Evolutionary conservation across 1,140 invertebrate species (phyloP).

Genomic region (Araneus ventricosus): DNA sequence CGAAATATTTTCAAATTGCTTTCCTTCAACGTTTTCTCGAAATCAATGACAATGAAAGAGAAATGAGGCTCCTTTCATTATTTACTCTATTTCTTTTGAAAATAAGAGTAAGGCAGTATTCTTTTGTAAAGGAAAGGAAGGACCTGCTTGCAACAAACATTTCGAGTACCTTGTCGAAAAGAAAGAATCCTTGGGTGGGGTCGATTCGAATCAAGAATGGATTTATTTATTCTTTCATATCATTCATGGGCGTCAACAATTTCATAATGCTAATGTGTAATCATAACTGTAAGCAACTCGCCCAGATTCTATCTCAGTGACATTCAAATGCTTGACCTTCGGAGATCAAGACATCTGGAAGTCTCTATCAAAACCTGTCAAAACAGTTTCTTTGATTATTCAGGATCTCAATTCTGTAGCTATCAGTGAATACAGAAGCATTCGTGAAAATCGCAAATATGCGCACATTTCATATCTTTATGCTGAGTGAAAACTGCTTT

Average conservation of each 20-base stretch:
- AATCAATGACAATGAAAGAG: not conserved
- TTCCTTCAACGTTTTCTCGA: not conserved
- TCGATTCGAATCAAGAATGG: not conserved
- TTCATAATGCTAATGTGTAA: slow-evolving; percentile 25
- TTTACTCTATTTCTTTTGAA: slow-evolving; percentile 1
- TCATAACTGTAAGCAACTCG: not conserved
- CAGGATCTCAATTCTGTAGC: not conserved
- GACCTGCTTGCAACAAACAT: not conserved
- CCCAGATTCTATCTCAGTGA: slow-evolving; percentile 29
- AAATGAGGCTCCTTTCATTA: not conserved
- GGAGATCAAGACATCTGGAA: not conserved
- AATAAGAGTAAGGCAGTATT: not conserved
- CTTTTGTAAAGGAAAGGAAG: not conserved
- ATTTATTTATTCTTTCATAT: slow-evolving; percentile 20
- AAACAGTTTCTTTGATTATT: not conserved
- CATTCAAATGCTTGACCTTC: slow-evolving; percentile 24
- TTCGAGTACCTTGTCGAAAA: not conserved
- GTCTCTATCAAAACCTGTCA: slow-evolving; percentile 16
- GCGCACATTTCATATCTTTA: too few species aligned
- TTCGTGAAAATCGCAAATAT: not conserved
- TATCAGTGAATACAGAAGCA: not conserved
- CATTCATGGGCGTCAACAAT: slow-evolving; percentile 32
- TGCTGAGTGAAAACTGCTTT: too few species aligned
- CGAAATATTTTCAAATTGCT: not conserved
- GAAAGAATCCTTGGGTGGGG: not conserved